These are phyloP conservation scores for Brachyhypopomus gauderio DNA, from an alignment of 2,113 vertebrate species.

Conservation along the genomic window DNA sequence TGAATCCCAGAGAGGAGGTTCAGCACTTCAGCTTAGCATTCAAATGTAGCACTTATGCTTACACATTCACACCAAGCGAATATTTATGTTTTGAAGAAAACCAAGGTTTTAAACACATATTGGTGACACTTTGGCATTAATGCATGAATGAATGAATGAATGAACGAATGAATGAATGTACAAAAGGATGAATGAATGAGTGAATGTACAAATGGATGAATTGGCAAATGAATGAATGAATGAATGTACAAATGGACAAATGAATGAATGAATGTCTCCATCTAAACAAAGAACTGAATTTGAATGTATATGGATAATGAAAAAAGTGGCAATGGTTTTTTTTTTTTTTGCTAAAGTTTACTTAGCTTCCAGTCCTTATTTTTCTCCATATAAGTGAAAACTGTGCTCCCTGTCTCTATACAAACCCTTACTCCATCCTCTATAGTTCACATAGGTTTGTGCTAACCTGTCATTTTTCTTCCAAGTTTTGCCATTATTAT, in stretches of 20 bases:
- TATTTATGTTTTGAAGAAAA: slow-evolving; percentile 34
- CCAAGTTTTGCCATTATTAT: slow-evolving; percentile 15
- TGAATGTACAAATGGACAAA: slow-evolving; percentile 49
- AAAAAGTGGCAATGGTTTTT: slow-evolving; percentile 31
- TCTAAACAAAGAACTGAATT: slow-evolving; percentile 50
- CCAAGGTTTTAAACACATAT: slow-evolving; percentile 9
- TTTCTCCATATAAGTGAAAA: slow-evolving; percentile 23
- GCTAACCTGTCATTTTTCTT: slow-evolving; percentile 42
- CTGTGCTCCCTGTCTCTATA: slow-evolving; percentile 20
- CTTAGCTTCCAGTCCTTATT: slow-evolving; percentile 17
- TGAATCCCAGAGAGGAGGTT: slow-evolving; percentile 27
- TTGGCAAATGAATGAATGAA: slow-evolving; percentile 55
- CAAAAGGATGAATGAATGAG: slow-evolving; percentile 59
- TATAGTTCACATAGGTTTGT: slow-evolving; percentile 55
- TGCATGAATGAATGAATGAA: slow-evolving; percentile 56
- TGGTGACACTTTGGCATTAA: not conserved
- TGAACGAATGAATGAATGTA: slow-evolving; percentile 45
- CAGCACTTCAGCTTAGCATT: slow-evolving; percentile 31
- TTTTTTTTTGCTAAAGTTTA: slow-evolving; percentile 36
- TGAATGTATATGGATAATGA: slow-evolving; percentile 40
- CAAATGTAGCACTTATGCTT: slow-evolving; percentile 51
- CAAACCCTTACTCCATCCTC: slow-evolving; percentile 22
- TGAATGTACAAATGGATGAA: slow-evolving; percentile 49
- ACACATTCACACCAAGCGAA: slow-evolving; percentile 15
- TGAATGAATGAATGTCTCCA: slow-evolving; percentile 47